Conservation (phyloP, 2,888 invertebrate species). For the Pollenia amentaria region DNA sequence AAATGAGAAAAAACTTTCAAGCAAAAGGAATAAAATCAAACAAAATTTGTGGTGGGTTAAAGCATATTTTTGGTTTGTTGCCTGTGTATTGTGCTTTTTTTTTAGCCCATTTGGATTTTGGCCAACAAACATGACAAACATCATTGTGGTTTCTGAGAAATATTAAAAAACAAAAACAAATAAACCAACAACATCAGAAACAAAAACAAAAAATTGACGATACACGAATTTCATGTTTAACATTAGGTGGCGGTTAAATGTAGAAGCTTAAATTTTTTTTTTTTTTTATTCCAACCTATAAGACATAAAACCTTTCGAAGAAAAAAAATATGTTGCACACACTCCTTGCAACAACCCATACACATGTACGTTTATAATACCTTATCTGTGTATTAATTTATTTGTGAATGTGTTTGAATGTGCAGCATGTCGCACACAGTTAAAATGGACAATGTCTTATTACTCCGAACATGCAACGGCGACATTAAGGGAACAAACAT, state of each 20-base stretch:
- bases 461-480: slow-evolving; percentile 39
- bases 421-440: slow-evolving; percentile 42
- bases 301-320: slow-evolving; percentile 47
- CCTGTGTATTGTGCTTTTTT: not conserved
- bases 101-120: slow-evolving; percentile 50
- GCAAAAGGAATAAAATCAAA: slow-evolving; percentile 46
- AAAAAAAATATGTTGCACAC: slow-evolving; percentile 34
- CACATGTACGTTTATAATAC: not conserved
- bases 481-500: slow-evolving; percentile 54
- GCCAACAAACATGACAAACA: slow-evolving; percentile 67
- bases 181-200: not conserved
- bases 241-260: slow-evolving; percentile 71
- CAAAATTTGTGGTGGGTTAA: slow-evolving; percentile 52
- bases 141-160: slow-evolving; percentile 63
- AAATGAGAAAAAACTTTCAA: slow-evolving; percentile 16
- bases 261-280: slow-evolving; percentile 55
- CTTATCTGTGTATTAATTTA: not conserved
- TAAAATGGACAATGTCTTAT: slow-evolving; percentile 57
- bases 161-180: slow-evolving; percentile 28
- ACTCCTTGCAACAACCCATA: slow-evolving; percentile 35
- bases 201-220: slow-evolving; percentile 55
- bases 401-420: not conserved
- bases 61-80: slow-evolving; percentile 8
- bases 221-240: slow-evolving; percentile 74
- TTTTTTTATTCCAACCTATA: slow-evolving; percentile 15